These are phyloP conservation scores for Discoglossus pictus DNA, from an alignment of 2,797 vertebrate species.

Conservation along the genomic window DNA sequence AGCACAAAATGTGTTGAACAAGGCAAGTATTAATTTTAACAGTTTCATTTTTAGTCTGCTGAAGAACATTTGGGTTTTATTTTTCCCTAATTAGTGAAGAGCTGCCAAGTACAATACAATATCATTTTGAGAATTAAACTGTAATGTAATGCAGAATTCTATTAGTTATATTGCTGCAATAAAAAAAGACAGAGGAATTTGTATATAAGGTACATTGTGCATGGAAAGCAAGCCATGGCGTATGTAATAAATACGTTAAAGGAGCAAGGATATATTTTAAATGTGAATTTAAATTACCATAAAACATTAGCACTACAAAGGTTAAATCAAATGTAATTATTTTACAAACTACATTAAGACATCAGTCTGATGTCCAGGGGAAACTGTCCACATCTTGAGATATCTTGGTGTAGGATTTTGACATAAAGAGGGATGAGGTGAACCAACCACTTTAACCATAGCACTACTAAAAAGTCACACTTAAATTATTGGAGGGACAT, in stretches of 20 bases:
- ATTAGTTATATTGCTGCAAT: conserved; percentile 26
- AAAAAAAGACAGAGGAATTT: conserved; percentile 21
- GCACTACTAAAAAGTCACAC: no score
- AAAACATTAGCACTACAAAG: no score
- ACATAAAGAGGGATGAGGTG: no score
- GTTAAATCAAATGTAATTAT: no score
- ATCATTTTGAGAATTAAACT: conserved; percentile 44
- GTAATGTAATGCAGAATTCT: conserved; percentile 45
- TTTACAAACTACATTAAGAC: no score
- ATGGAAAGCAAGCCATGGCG: conserved; percentile 8
- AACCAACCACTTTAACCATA: no score
- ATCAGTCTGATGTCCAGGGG: no score
- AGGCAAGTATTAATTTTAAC: conserved; percentile 53
- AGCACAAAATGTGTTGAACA: conserved; percentile 51
- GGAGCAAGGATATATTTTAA: no score
- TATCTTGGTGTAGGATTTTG: no score
- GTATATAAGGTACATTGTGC: not conserved
- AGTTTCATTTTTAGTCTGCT: conserved; percentile 49
- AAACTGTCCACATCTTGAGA: no score
- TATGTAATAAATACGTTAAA: not conserved
- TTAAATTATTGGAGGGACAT: no score
- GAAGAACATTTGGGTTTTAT: conserved; percentile 48
- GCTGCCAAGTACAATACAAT: conserved; percentile 51
- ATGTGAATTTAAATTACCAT: no score
- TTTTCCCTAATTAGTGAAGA: conserved; percentile 48